Conservation (phyloP, 2,113 vertebrate species). For the Dipodomys spectabilis region DNA sequence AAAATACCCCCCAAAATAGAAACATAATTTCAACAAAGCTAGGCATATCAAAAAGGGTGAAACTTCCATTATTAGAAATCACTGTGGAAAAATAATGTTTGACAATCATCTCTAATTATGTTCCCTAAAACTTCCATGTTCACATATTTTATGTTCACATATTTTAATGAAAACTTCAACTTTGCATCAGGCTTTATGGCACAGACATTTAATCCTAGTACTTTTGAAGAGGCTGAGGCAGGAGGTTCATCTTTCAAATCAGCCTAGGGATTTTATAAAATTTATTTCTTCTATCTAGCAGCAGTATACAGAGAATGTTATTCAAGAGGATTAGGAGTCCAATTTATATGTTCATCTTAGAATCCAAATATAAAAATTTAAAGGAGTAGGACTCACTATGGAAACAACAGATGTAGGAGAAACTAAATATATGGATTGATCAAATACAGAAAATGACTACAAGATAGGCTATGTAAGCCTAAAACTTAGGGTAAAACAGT, state of each 20-base stretch:
- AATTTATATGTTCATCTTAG: background rate
- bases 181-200: background rate
- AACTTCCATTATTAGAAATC: background rate
- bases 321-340: background rate
- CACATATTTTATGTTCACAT: background rate
- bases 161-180: background rate
- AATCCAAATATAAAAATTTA: constrained; percentile 1
- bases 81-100: background rate
- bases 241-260: too few species aligned
- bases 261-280: too few species aligned
- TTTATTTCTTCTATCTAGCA: background rate
- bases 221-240: too few species aligned
- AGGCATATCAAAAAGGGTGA: background rate
- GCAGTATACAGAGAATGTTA: background rate
- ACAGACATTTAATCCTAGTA: too few species aligned
- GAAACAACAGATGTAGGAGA: background rate
- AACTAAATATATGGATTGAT: background rate
- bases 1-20: too few species aligned
- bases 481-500: background rate
- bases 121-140: background rate
- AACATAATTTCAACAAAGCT: background rate
- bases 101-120: background rate
- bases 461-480: background rate
- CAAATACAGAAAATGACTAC: background rate
- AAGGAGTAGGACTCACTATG: background rate